These are phyloP conservation scores for Montipora capricornis DNA, from an alignment of 64 coral and sea anemone genomes.

Conservation along the genomic window DNA sequence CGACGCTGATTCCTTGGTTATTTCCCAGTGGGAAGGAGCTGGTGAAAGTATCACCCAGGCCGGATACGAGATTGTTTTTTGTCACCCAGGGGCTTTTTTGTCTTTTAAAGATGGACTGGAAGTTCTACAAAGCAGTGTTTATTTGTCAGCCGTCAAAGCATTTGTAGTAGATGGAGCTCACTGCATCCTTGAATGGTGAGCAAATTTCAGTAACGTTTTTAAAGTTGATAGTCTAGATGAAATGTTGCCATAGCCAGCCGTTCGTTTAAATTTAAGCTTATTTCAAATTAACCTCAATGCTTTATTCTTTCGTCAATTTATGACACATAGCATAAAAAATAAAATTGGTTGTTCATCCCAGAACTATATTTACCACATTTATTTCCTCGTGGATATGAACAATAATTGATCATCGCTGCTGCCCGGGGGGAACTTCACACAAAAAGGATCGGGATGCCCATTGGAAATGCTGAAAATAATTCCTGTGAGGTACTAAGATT, in stretches of 20 bases:
- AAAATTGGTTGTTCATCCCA: too few species aligned
- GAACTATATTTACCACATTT: neutral
- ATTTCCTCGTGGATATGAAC: neutral
- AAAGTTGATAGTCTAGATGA: neutral
- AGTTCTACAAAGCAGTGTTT: constrained; percentile 9
- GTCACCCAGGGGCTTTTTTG: neutral
- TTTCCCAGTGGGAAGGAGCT: constrained; percentile 7
- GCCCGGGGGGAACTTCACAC: neutral
- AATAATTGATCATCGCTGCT: neutral
- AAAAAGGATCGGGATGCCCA: neutral
- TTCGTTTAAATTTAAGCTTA: neutral
- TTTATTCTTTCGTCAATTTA: too few species aligned
- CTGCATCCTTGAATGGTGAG: constrained; percentile 61
- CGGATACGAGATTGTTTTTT: constrained; percentile 7
- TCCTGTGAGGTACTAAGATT: neutral
- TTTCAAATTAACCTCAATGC: neutral
- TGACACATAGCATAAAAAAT: too few species aligned
- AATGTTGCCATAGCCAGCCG: neutral
- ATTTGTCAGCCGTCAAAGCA: constrained; percentile 15
- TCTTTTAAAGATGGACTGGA: constrained; percentile 11
- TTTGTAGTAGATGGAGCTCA: constrained; percentile 30
- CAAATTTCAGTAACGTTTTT: neutral
- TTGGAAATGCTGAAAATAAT: neutral
- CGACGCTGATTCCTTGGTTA: neutral
- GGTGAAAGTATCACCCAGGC: neutral